Base-by-base conservation (phyloP, 2,888 invertebrate species). In the Bombylius major region DNA sequence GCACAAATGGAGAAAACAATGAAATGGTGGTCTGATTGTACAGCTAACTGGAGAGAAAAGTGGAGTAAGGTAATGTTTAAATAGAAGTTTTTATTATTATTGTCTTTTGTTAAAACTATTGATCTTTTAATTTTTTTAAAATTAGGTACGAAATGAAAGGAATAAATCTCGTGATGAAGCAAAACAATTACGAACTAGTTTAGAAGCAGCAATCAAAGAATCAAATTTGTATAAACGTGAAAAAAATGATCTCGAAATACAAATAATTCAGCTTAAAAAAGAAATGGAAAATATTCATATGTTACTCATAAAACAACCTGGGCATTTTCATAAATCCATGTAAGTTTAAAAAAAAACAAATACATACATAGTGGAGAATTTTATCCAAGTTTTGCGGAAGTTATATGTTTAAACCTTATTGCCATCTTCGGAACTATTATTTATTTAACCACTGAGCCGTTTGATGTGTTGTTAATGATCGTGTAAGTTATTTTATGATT, bases 1-100 rank as follows among this genome's bases (percentile, higher is more conserved):
- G 88, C 94, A 0, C 97, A 98, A 75, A 98, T 98, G 98, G 98
- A 98, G 72, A 97, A 97, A 75, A 98, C 97, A 0, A 97, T 98
- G 96, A 79, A 95, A 58, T 98, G 97, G 97, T 98, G 87, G 97
- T 95, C 90, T 53, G 97, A 97, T 73, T 98, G 98, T 71, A 97
- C 97, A 0, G 92, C 95, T 1, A 91, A 91, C 70, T 94, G 94
- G 94, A 77, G 93, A 44, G 90, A 90, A 70, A 97, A 97, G 69
- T 98, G 97, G 97, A 90, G 89, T 77, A 83, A 95, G 80, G 89
- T 74, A 61, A 64, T 57, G 60, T n/a, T 50, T 50, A 36, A n/a
- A n/a, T n/a, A n/a, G n/a, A n/a, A n/a, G n/a, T n/a, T n/a, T n/a
- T n/a, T n/a, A n/a, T n/a, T n/a, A n/a, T n/a, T n/a, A n/a, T n/a